Conservation (phyloP, 1,140 invertebrate genomes). For the Drosophila biarmipes region DNA sequence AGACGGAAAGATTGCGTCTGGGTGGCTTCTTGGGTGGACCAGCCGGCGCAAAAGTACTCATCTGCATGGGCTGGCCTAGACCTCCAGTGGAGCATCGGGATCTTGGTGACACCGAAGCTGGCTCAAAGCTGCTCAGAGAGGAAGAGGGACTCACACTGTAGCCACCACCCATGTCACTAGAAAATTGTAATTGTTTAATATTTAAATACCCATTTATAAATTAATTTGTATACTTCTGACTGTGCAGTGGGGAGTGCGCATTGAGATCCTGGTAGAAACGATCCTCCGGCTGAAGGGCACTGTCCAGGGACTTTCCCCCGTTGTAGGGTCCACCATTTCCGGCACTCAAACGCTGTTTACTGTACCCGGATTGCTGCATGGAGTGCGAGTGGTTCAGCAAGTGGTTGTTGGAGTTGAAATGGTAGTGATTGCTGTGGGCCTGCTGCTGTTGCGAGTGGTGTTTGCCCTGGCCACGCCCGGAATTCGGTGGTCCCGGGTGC, state of each 20-base stretch:
- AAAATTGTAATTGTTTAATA: neutral
- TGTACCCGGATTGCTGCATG: conserved; percentile 78
- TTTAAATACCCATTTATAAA: neutral
- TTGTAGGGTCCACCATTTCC: conserved; percentile 66
- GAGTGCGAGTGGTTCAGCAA: conserved; percentile 80
- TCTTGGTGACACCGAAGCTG: conserved; percentile 81
- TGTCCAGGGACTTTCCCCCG: conserved; percentile 78
- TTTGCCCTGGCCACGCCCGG: conserved; percentile 43
- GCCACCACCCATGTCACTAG: conserved; percentile 69
- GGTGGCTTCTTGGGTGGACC: conserved; percentile 95
- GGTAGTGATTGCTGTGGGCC: conserved; percentile 74
- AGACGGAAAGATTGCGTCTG: conserved; percentile 92
- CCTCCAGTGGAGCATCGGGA: conserved; percentile 78
- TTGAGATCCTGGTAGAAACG: conserved; percentile 76
- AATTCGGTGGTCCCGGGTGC: conserved; percentile 27
- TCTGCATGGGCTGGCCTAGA: conserved; percentile 54
- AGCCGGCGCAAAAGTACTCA: conserved; percentile 86
- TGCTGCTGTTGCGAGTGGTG: conserved; percentile 49
- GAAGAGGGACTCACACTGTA: conserved; percentile 79
- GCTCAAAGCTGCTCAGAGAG: conserved; percentile 84
- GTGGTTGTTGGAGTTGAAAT: conserved; percentile 81
- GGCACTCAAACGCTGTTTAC: conserved; percentile 70
- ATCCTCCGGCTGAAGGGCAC: conserved; percentile 74
- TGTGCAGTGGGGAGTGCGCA: conserved; percentile 71
- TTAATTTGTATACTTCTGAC: conserved; percentile 54